A percentile compares a stretch with the other conserved stretches of the same genome.
Evolutionary conservation across 1,140 invertebrate genomes (phyloP).

Genomic region (Tribolium madens): DNA sequence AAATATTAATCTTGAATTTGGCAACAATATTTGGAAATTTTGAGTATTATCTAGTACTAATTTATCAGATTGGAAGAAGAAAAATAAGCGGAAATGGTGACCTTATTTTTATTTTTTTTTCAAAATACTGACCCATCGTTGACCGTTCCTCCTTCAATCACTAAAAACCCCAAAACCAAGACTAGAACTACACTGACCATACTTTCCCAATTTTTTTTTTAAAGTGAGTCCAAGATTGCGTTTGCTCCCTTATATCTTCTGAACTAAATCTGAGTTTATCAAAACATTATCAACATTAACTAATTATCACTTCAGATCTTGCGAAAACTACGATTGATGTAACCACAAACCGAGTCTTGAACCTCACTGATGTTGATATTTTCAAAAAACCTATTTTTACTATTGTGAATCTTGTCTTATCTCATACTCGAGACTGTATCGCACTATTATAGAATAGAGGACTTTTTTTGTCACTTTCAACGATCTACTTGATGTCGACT

Average conservation of each 20-base stretch:
- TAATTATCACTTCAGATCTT: constrained; percentile 27
- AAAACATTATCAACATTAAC: constrained; percentile 22
- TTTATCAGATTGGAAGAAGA: no score
- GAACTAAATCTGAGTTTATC: constrained; percentile 11
- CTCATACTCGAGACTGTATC: neutral
- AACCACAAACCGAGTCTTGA: neutral
- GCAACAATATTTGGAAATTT: no score
- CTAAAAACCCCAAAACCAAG: no score
- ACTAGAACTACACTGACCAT: neutral
- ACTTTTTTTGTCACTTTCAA: neutral
- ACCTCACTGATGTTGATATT: no score
- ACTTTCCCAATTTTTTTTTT: neutral
- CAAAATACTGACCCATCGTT: no score
- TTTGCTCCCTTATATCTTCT: neutral
- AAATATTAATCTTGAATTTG: no score
- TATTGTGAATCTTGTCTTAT: neutral
- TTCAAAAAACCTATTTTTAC: neutral
- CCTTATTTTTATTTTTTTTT: no score
- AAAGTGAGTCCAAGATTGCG: neutral
- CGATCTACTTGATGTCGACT: neutral
- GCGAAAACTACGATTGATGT: neutral
- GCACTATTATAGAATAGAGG: neutral
- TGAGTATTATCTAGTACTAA: no score
- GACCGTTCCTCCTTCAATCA: no score
- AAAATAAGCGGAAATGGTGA: no score